Base-by-base conservation (phyloP, 1,140 invertebrate genomes). In the Trichonephila inaurata region DNA sequence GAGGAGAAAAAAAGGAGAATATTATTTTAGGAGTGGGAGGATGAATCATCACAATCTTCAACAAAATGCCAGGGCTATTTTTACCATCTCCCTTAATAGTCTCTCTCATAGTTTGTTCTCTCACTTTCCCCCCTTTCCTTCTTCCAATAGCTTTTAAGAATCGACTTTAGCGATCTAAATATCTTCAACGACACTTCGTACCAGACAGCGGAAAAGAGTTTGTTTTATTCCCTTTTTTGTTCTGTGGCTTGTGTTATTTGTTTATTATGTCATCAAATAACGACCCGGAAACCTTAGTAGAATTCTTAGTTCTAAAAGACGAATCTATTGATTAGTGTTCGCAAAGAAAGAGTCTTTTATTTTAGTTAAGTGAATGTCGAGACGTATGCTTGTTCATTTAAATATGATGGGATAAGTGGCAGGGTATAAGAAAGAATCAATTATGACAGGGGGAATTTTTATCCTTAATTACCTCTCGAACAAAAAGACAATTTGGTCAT, bases 11-110 rank as follows among this genome's bases (percentile, higher is more conserved):
- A 69, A 69, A 24, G n/a, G 4, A 21, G 28, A 64, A 77, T 28
- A 85, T 66, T 83, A 92, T 92, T 69, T 92, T 85, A 24, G 44
- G 69, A 85, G 90, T 64, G 81, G 90, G 90, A 40, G 90, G 90
- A 60, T 92, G 90, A 92, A 18, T 92, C 90, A 92, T 28, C 85
- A 24, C 51, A 58, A 58, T 85, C 82, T 60, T n/a, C 82, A 14
- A 4, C 66, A 91, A 28, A 91, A 81, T 91, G 77, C 89, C 82
- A 83, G 60, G 12, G 66, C 58, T 85, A 81, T 92, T 92, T 85
- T 92, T 64, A 61, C 1, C 82, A 58, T 24, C 82, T 28, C 51
- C 24, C 51, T 51, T 51, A 51, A 51, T 12, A 51, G 51, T 40
- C 40, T 28, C 66, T 18, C 58, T 60, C 69, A 33, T 44, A 81